Conservation (phyloP, 2,888 invertebrate genomes). For the Lepidochrysops patricia region DNA sequence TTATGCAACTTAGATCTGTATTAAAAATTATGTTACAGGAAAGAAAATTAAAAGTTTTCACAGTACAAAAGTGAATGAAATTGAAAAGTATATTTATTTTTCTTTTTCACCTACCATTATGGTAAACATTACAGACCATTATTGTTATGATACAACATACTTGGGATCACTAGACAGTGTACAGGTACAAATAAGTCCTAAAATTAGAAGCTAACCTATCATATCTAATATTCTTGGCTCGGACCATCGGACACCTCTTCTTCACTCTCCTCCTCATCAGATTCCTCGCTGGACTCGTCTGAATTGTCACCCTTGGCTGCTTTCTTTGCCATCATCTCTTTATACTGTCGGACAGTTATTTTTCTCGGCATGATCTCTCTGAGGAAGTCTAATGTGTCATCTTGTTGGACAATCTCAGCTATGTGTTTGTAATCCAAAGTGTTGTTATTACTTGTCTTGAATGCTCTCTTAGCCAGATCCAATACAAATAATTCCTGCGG, state of each 20-base stretch:
- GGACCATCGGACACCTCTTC: constrained; percentile 49
- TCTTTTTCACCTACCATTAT: too few species aligned
- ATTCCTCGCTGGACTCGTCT: constrained; percentile 49
- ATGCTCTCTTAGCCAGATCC: constrained; percentile 77
- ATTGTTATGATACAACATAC: too few species aligned
- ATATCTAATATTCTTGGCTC: constrained; percentile 23
- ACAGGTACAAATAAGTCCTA: background rate
- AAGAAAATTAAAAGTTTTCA: too few species aligned
- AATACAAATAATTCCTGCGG: constrained; percentile 81
- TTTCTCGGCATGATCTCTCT: constrained; percentile 84
- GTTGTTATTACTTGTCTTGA: constrained; percentile 64
- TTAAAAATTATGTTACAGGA: too few species aligned
- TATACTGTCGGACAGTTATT: constrained; percentile 80
- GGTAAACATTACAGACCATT: too few species aligned
- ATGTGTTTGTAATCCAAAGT: constrained; percentile 81
- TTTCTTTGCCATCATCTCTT: constrained; percentile 78
- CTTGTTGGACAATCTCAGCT: constrained; percentile 80
- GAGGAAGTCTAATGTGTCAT: constrained; percentile 79
- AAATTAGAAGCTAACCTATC: background rate
- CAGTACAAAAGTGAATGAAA: too few species aligned
- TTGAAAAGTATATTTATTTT: too few species aligned
- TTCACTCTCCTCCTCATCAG: constrained; percentile 47
- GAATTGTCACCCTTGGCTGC: constrained; percentile 41
- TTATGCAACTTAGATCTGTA: too few species aligned
- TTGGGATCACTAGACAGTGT: too few species aligned